Conservation (phyloP, 2,888 invertebrate species). For the Lypha dubia region DNA sequence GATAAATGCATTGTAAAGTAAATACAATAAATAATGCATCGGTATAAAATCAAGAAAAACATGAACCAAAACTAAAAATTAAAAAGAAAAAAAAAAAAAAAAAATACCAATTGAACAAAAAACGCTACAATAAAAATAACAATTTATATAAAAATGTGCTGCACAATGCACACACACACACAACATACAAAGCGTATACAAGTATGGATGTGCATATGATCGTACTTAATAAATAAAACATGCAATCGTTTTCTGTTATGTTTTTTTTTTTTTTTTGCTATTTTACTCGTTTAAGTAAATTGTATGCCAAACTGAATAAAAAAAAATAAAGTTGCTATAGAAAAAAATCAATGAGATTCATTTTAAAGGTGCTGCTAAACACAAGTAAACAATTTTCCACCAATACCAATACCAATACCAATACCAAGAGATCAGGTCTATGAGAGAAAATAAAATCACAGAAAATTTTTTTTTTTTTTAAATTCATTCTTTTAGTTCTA, state of each 20-base stretch:
- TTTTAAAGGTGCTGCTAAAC: neutral
- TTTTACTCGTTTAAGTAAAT: neutral
- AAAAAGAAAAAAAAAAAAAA: conserved; percentile 18
- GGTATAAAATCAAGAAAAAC: conserved; percentile 31
- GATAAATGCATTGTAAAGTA: conserved; percentile 74
- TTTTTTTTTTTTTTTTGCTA: neutral
- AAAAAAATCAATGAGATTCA: neutral
- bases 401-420: too few species aligned
- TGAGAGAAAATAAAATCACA: too few species aligned
- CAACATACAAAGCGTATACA: neutral
- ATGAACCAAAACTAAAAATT: conserved; percentile 24
- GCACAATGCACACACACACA: too few species aligned
- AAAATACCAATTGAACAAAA: neutral
- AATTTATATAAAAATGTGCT: conserved; percentile 31
- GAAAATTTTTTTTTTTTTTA: too few species aligned
- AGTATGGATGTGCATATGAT: conserved; percentile 24
- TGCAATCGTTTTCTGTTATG: conserved; percentile 28
- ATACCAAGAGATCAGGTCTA: too few species aligned
- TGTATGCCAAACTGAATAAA: neutral
- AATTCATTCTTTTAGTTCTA: too few species aligned
- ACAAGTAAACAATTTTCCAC: too few species aligned
- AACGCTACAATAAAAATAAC: conserved; percentile 32
- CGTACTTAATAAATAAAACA: conserved; percentile 32
- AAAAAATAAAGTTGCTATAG: neutral
- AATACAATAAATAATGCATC: conserved; percentile 62